Conservation (phyloP, 1,140 invertebrate genomes). For the Ceratosolen fusciceps region DNA sequence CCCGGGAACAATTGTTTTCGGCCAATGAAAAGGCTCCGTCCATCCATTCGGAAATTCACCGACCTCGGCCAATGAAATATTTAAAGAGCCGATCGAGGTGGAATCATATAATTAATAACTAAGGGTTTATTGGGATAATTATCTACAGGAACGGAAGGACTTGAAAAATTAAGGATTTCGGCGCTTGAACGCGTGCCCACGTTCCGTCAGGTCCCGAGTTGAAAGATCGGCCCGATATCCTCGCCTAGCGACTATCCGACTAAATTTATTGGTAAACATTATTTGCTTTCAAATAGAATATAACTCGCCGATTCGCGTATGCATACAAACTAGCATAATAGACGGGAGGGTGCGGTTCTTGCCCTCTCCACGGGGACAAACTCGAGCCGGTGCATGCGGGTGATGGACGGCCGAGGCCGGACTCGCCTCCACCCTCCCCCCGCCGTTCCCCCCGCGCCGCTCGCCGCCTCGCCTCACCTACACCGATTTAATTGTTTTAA, state of each 20-base stretch:
- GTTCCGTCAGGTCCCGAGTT: not conserved
- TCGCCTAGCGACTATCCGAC: not conserved
- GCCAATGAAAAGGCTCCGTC: too few species aligned
- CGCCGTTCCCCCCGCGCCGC: too few species aligned
- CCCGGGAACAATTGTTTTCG: too few species aligned
- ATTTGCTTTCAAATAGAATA: slow-evolving; percentile 40
- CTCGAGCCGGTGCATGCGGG: not conserved
- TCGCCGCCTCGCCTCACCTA: too few species aligned
- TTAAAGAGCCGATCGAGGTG: too few species aligned
- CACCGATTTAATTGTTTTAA: slow-evolving; percentile 28
- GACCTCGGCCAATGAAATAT: too few species aligned
- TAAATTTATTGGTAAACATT: slow-evolving; percentile 42
- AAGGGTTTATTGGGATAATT: too few species aligned
- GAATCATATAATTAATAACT: too few species aligned
- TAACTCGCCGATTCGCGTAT: slow-evolving; percentile 22
- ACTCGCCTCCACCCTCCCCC: too few species aligned
- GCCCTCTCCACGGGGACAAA: not conserved
- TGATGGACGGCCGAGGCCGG: slow-evolving; percentile 1
- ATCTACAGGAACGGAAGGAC: too few species aligned
- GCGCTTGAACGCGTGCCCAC: not conserved
- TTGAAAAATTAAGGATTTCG: not conserved
- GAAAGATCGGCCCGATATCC: slow-evolving; percentile 16
- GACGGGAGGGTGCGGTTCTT: not conserved
- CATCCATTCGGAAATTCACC: too few species aligned
- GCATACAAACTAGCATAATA: slow-evolving; percentile 30